Evolutionary conservation across 1,140 invertebrate genomes (phyloP), one percentile per base, ranked within the genome.

Genomic region (Drosophila rufa): DNA sequence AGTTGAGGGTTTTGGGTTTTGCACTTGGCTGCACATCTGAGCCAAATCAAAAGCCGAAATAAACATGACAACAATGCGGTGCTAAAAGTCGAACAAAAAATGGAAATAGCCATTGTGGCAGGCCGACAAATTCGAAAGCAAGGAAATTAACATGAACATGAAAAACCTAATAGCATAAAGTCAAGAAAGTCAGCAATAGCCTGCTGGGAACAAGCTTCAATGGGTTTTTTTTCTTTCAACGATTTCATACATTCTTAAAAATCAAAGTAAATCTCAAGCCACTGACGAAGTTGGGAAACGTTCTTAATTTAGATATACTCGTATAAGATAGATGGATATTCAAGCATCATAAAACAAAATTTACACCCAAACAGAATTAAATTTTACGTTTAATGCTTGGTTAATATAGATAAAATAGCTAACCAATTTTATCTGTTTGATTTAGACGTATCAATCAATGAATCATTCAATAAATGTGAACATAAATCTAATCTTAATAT

Each of bases 1-100:
- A 56, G 53, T 56, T 56, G 53, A 25, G 53, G 36, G 36, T 11
- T 56, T 40, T 56, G 53, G 33, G 53, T 56, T 56, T 56, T 56
- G 51, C 53, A 56, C 53, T 56, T 56, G 53, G 53, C 53, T 40
- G 53, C 19, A 56, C 53, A 56, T 40, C 19, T 11, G 36, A 56
- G 36, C 19, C 53, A 56, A 56, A 56, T 40, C 40, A 56, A 56
- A 56, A 56, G 14, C 53, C 8, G 19, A 40, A 56, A 56, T 56
- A 40, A 56, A 56, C 53, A 56, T 56, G 53, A 56, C 36, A 56
- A 56, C 53, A 40, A n/a, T 56, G 53, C 36, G 53, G 36, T 55
- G 36, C 14, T 56, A 56, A 56, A 36, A 40, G 38, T 22, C 38
- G 51, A 4, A 2, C 12, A 15, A 17, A 17, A 19, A 36, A 15